Conservation (phyloP, 2,797 vertebrate species). For the Pelochelys cantorii region DNA sequence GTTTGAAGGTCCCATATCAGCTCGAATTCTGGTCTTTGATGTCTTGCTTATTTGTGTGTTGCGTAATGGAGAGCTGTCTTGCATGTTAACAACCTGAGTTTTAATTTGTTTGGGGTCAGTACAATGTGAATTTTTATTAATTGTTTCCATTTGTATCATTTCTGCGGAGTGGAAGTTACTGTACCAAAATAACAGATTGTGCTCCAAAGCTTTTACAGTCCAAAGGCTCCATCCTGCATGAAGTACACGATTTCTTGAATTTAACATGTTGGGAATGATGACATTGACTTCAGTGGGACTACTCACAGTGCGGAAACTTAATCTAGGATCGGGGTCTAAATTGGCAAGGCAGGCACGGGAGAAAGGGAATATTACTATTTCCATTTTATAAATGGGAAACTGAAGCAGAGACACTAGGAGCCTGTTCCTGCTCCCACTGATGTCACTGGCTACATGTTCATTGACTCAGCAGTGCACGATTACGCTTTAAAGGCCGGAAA, state of each 20-base stretch:
- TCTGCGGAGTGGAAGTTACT: conserved; percentile 31
- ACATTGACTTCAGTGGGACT: not conserved
- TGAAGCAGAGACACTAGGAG: accelerated
- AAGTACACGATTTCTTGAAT: not conserved
- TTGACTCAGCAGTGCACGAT: not conserved
- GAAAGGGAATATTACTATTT: not conserved
- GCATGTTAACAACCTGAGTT: conserved; percentile 34
- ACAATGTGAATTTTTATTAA: not conserved
- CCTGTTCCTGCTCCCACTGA: not conserved
- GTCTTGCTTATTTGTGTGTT: conserved; percentile 42
- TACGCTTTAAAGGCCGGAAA: not conserved
- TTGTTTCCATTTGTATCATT: conserved; percentile 54
- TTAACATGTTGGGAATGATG: not conserved
- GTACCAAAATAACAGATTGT: not conserved
- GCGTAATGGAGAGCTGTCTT: conserved; percentile 63
- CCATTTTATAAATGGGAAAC: not conserved
- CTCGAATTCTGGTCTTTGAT: conserved; percentile 67
- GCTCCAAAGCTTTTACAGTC: not conserved
- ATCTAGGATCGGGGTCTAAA: not conserved
- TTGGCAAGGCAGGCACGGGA: not conserved
- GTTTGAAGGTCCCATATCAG: conserved; percentile 59
- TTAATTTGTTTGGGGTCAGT: conserved; percentile 44
- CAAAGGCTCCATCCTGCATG: not conserved
- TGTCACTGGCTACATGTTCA: not conserved
- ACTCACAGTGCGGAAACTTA: not conserved